Base-by-base conservation (phyloP, 2,888 invertebrate genomes). In the Plagiodera versicolora region DNA sequence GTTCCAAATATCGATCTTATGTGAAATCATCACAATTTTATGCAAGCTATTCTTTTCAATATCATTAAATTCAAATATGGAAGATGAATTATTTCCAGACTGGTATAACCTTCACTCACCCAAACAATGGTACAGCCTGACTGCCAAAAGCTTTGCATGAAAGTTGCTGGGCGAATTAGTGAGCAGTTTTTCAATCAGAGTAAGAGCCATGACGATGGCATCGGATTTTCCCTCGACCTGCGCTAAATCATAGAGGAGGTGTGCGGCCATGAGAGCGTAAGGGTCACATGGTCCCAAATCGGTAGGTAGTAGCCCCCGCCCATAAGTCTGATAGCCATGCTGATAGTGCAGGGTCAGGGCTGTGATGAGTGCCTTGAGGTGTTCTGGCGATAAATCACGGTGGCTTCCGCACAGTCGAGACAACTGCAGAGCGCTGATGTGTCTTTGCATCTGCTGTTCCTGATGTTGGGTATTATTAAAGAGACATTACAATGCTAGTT, bases 111-210 rank as follows among this genome's bases (percentile, higher is more conserved):
- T n/a, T n/a, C n/a, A n/a, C 83, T 82, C 72, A 89, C 90, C 90
- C 67, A 91, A 75, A 45, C 85, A 73, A 77, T 92, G 91, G 78
- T 95, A 96, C 17, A 93, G 84, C 70, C 90, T 89, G 56, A 95
- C 83, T 6, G 94, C 85, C 46, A 96, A 81, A 69, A 97, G 82
- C 79, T 96, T 96, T 11, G 91, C 87, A 76, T 95, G 94, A 79
- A 92, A 94, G 82, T 95, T 96, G 67, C 92, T 89, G 0, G 93
- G 91, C 72, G 94, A 95, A 70, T 87, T 85, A 52, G 86, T 83
- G 24, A 93, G 82, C 30, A 90, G 87, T 74, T 87, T 84, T 73
- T 94, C 92, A 63, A 95, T 80, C 14, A 92, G 79, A 30, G 88
- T 85, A 2, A 91, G 77, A 0, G 89, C 89, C 63, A 87, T 86